Conservation (phyloP, 2,797 vertebrate species). For the Anniella stebbinsi region DNA sequence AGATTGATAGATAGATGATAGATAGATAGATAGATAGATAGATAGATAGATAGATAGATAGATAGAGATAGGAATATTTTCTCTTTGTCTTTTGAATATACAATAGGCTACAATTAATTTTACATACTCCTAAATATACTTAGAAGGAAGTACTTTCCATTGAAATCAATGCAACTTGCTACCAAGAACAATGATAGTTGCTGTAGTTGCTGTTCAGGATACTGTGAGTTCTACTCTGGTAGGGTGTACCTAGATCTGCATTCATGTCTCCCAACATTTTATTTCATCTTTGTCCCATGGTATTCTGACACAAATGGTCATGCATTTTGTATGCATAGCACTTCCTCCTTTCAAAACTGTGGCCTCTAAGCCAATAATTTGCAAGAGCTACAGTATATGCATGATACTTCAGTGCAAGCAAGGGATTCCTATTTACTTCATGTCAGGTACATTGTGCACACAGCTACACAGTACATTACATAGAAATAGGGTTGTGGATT, state of each 20-base stretch:
- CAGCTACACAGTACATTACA: not conserved
- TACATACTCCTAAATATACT: not conserved
- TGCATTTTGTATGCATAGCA: no score
- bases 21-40: no score
- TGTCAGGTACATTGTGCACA: not conserved
- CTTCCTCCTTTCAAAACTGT: not conserved
- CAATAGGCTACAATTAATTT: not conserved
- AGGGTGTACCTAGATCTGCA: not conserved
- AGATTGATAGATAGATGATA: no score
- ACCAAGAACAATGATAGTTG: not conserved
- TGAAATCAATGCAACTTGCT: not conserved
- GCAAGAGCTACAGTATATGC: not conserved
- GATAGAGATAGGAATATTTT: not conserved
- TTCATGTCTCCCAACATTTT: not conserved
- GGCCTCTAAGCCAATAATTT: not conserved
- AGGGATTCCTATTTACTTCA: not conserved
- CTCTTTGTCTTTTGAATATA: not conserved
- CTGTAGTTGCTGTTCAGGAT: not conserved
- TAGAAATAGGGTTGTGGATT: not conserved
- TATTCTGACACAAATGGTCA: not conserved
- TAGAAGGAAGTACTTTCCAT: not conserved
- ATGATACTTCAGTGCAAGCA: not conserved
- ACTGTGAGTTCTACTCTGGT: not conserved
- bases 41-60: no score
- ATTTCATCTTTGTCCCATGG: not conserved